A percentile compares a stretch with the other conserved stretches of the same genome.
phyloP scores from a whole-genome alignment of 2,888 invertebrate genomes.

The Rotaria sp. region DNA sequence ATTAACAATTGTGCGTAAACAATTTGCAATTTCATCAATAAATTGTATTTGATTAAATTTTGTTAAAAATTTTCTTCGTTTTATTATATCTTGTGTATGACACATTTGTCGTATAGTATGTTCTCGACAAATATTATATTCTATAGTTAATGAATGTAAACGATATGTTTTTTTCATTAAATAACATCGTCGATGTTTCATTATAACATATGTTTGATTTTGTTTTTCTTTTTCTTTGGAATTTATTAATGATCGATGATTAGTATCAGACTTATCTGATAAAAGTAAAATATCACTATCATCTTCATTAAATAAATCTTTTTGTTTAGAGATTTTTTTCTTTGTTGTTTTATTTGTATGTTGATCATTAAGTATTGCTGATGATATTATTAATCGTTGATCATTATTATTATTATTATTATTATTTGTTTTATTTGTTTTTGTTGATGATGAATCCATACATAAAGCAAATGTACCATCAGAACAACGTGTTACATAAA shows the following conservation, averaged over 20 bases:
- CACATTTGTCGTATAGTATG: neutral
- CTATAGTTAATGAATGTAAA: conserved; percentile 9
- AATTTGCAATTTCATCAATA: neutral
- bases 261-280: neutral
- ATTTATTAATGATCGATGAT: neutral
- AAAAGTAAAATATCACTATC: neutral
- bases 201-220: neutral
- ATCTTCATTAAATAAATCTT: neutral
- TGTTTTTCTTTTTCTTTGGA: neutral
- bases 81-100: neutral
- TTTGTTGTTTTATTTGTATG: neutral
- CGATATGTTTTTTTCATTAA: neutral
- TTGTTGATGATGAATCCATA: neutral
- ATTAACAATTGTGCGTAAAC: neutral
- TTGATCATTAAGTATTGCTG: neutral
- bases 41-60: neutral
- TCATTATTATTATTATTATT: neutral
- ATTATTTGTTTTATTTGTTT: too few relatives aligned
- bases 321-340: neutral
- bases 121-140: conserved; percentile 16
- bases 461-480: conserved; percentile 27
- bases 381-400: neutral
- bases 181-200: conserved; percentile 14
- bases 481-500: conserved; percentile 16
- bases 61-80: neutral